These are phyloP conservation scores for Drosophila sturtevanti DNA, from an alignment of 1,140 invertebrate species.

Conservation along the genomic window DNA sequence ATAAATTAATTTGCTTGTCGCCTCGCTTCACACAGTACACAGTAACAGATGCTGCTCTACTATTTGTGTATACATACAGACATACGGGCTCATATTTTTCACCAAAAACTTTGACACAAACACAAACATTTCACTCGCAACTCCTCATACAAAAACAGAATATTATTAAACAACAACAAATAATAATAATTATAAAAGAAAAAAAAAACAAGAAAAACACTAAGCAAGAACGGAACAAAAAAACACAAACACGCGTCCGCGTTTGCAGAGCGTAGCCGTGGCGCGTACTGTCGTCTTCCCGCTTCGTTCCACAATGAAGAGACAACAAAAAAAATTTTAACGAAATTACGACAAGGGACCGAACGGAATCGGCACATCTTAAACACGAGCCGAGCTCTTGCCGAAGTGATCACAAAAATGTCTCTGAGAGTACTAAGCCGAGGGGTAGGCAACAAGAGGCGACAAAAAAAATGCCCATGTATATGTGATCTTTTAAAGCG, in stretches of 20 bases:
- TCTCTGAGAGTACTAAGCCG: neutral
- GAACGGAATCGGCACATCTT: no score
- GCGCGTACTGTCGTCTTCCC: slow-evolving; percentile 14
- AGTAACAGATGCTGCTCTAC: slow-evolving; percentile 24
- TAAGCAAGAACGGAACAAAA: neutral
- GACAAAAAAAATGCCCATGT: neutral
- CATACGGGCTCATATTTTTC: neutral
- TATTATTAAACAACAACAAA: slow-evolving; percentile 1
- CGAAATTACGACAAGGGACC: no score
- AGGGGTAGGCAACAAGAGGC: neutral
- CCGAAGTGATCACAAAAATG: neutral
- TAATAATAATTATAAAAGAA: neutral
- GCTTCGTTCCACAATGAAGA: slow-evolving; percentile 12
- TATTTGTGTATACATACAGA: neutral
- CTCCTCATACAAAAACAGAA: neutral
- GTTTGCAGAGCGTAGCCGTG: slow-evolving; percentile 1
- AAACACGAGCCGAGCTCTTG: neutral
- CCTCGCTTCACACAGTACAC: slow-evolving; percentile 16
- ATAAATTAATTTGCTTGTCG: slow-evolving; percentile 44
- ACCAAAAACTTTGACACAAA: neutral
- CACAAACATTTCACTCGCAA: neutral
- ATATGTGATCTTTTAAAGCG: neutral
- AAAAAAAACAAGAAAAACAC: neutral
- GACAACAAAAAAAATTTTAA: neutral
- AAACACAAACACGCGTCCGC: slow-evolving; percentile 15